Conservation (phyloP, 2,797 vertebrate genomes). For the Mastacembelus armatus region DNA sequence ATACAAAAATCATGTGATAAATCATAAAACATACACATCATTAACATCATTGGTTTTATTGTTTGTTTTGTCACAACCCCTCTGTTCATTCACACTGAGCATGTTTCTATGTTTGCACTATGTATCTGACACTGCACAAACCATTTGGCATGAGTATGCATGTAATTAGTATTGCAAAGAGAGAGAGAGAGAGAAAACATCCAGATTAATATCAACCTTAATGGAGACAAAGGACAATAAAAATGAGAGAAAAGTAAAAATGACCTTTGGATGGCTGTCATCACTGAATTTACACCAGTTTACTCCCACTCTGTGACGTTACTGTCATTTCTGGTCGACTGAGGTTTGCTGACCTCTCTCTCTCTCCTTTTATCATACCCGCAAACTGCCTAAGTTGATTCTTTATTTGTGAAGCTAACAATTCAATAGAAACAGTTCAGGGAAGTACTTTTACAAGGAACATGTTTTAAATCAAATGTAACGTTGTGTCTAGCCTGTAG, state of each 20-base stretch:
- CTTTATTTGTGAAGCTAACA: conserved; percentile 55
- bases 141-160: conserved; percentile 17
- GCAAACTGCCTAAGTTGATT: conserved; percentile 39
- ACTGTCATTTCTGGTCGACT: conserved; percentile 43
- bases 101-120: conserved; percentile 46
- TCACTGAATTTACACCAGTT: conserved; percentile 85
- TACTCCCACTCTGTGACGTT: conserved; percentile 63
- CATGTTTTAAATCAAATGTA: conserved; percentile 65
- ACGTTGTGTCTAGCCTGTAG: conserved; percentile 13
- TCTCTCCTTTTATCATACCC: conserved; percentile 4
- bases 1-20: background rate
- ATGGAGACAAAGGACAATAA: conserved; percentile 47
- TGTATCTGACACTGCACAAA: conserved; percentile 48
- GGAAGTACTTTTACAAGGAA: conserved; percentile 70
- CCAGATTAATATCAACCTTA: conserved; percentile 79
- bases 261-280: conserved; percentile 78
- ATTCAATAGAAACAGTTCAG: conserved; percentile 69
- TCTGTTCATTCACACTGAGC: conserved; percentile 39
- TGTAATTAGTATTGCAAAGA: conserved; percentile 64
- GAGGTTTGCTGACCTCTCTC: conserved; percentile 30
- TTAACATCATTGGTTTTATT: conserved; percentile 20
- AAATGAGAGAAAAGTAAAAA: conserved; percentile 36
- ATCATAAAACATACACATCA: conserved; percentile 5
- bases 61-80: conserved; percentile 34
- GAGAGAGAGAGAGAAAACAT: conserved; percentile 17